These are phyloP conservation scores for Myxocyprinus asiaticus DNA, from an alignment of 2,113 vertebrate genomes.

Conservation along the genomic window DNA sequence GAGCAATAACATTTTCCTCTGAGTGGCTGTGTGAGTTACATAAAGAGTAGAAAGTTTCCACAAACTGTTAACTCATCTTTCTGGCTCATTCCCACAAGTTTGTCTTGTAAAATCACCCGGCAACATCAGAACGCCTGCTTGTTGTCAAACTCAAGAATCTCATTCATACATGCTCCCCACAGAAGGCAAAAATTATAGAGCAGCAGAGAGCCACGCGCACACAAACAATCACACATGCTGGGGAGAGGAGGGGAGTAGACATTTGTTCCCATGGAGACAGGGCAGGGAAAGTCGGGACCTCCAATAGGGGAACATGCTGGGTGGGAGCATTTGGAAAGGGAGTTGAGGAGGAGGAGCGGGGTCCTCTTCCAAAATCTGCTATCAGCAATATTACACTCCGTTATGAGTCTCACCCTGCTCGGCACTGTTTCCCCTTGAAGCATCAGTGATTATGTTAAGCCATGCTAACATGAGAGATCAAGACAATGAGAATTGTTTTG, in stretches of 20 bases:
- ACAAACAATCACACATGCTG: slow-evolving; percentile 9
- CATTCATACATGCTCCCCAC: slow-evolving; percentile 8
- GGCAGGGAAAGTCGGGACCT: slow-evolving; percentile 19
- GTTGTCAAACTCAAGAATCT: slow-evolving; percentile 9
- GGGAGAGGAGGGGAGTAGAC: background rate
- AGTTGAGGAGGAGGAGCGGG: background rate
- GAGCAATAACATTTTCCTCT: background rate
- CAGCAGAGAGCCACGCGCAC: background rate
- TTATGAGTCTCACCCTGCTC: background rate
- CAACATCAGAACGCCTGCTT: background rate
- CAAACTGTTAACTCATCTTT: slow-evolving; percentile 7
- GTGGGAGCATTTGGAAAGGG: background rate
- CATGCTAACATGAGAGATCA: background rate
- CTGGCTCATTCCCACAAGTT: background rate
- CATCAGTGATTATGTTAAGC: slow-evolving; percentile 23
- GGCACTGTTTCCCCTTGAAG: slow-evolving; percentile 1
- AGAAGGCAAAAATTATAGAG: slow-evolving; percentile 10
- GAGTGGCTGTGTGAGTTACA: background rate
- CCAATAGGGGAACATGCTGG: slow-evolving; percentile 32
- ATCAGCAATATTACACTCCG: slow-evolving; percentile 26
- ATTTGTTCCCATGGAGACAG: slow-evolving; percentile 40
- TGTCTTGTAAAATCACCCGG: background rate
- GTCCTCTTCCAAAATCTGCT: slow-evolving; percentile 14
- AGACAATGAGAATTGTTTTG: background rate
- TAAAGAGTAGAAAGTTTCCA: background rate